Evolutionary conservation across 92 coral and sea anemone species (phyloP).

Genomic region (Paramuricea clavata): DNA sequence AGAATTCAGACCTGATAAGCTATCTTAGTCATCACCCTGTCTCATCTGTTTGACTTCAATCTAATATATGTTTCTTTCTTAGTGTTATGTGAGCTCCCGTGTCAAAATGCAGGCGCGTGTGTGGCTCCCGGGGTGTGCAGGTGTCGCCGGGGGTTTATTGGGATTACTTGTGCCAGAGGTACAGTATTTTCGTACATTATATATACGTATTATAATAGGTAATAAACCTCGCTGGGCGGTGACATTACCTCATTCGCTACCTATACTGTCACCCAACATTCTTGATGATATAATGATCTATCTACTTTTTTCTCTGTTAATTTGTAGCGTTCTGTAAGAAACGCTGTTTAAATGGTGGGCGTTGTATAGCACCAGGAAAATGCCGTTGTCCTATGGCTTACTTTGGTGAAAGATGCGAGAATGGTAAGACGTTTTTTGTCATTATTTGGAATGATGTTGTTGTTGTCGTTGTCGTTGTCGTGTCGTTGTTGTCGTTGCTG

Average conservation of each 20-base stretch:
- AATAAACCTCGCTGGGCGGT: too few relatives aligned
- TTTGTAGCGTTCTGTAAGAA: slow-evolving; percentile 71
- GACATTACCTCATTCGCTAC: too few relatives aligned
- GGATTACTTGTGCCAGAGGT: slow-evolving; percentile 76
- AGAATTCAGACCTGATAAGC: not conserved
- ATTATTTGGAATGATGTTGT: too few relatives aligned
- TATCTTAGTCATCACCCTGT: not conserved
- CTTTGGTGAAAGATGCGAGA: slow-evolving; percentile 33
- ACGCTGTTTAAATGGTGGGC: slow-evolving; percentile 88
- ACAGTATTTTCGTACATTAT: not conserved
- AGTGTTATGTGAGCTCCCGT: slow-evolving; percentile 55
- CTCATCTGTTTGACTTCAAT: too few relatives aligned
- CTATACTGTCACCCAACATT: too few relatives aligned
- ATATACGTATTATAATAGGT: too few relatives aligned
- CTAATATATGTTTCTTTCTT: too few relatives aligned
- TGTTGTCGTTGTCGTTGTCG: too few relatives aligned
- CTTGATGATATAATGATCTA: too few relatives aligned
- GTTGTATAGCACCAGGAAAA: slow-evolving; percentile 73
- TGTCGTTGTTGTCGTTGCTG: too few relatives aligned
- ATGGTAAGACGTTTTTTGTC: not conserved
- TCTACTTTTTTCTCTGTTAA: not conserved
- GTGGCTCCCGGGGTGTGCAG: slow-evolving; percentile 77
- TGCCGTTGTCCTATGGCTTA: slow-evolving; percentile 82
- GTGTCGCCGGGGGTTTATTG: slow-evolving; percentile 83
- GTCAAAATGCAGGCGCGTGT: slow-evolving; percentile 87